Evolutionary conservation across 2,888 invertebrate species (phyloP).

Genomic region (Cerastis rubricosa): DNA sequence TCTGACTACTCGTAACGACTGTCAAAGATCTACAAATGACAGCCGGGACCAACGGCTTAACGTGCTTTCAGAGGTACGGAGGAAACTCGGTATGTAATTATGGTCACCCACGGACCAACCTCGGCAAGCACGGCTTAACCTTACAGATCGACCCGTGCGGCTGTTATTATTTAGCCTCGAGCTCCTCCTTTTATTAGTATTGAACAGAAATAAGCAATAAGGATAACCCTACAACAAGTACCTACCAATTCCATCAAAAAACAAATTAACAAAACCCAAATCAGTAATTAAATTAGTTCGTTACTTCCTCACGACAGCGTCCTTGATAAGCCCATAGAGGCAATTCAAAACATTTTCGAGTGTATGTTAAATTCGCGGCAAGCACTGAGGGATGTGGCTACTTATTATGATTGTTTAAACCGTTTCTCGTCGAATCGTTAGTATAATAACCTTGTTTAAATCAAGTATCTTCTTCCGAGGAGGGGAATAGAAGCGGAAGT

Average conservation of each 20-base stretch:
- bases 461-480: slow-evolving; percentile 78
- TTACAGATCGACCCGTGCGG: no score
- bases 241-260: neutral
- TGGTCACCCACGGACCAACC: no score
- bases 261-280: slow-evolving; percentile 15
- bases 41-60: no score
- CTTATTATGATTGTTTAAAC: slow-evolving; percentile 78
- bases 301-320: slow-evolving; percentile 28
- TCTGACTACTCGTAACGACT: no score
- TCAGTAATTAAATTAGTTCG: slow-evolving; percentile 48
- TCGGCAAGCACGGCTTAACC: no score
- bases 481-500: slow-evolving; percentile 69
- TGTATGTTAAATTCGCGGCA: slow-evolving; percentile 54
- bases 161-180: no score
- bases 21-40: no score
- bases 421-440: slow-evolving; percentile 73
- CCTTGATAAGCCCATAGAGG: slow-evolving; percentile 53
- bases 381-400: slow-evolving; percentile 75
- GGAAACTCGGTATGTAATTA: no score
- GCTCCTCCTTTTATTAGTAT: neutral
- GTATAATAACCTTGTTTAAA: slow-evolving; percentile 76
- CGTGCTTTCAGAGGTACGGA: no score
- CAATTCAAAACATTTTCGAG: slow-evolving; percentile 61
- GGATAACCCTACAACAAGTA: neutral
- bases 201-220: neutral